A percentile compares a stretch with the other conserved stretches of the same genome.
Conservation (phyloP, 2,113 vertebrate genomes). For the Nicator chloris region DNA sequence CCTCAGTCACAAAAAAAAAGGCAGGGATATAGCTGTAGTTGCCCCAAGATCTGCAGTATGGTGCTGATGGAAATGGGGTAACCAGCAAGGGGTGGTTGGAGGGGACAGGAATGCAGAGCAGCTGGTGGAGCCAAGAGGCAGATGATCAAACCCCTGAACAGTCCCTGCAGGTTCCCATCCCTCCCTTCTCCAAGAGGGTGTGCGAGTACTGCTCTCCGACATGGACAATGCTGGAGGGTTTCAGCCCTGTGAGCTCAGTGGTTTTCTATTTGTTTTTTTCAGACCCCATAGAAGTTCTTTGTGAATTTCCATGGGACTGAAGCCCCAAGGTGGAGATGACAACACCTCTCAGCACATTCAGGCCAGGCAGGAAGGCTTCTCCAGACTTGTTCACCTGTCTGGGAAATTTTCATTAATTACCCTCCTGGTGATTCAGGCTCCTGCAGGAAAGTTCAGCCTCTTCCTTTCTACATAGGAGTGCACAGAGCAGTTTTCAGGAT, state of each 20-base stretch:
- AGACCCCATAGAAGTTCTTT: not conserved
- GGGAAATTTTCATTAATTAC: not conserved
- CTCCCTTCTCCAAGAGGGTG: not conserved
- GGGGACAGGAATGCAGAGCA: not conserved
- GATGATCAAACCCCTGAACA: not conserved
- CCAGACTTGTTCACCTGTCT: not conserved
- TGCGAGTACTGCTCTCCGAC: not conserved
- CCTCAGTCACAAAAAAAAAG: not conserved
- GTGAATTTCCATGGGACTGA: not conserved
- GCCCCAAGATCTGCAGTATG: not conserved
- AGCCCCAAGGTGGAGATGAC: not conserved
- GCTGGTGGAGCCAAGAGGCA: not conserved
- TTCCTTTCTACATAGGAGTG: accelerated
- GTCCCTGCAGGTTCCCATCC: not conserved
- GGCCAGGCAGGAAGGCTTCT: not conserved
- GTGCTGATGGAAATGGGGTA: not conserved
- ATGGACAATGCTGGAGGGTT: accelerated
- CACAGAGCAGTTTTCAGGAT: not conserved
- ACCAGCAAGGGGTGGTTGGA: not conserved
- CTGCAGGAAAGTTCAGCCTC: not conserved
- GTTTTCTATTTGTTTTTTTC: not conserved
- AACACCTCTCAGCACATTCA: accelerated
- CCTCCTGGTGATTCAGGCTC: not conserved
- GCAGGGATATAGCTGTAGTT: not conserved
- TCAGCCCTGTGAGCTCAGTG: not conserved